Conservation (phyloP, 2,888 invertebrate genomes). For the Eupithecia subfuscata region DNA sequence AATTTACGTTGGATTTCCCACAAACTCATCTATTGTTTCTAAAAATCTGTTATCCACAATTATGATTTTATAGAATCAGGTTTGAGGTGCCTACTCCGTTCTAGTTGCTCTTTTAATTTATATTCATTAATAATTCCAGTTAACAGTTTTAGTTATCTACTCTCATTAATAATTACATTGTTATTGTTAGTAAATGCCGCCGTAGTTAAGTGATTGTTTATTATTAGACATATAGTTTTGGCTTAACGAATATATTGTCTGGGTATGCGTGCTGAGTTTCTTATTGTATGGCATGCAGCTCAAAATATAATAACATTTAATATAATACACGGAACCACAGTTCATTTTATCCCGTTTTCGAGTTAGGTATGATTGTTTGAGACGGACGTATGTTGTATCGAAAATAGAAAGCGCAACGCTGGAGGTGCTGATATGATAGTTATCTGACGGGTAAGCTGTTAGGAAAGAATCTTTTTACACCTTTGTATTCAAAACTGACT, state of each 20-base stretch:
- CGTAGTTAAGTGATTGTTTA: not conserved
- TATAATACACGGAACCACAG: slow-evolving; percentile 31
- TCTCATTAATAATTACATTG: too few species aligned
- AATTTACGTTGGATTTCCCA: not conserved
- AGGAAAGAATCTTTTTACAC: not conserved
- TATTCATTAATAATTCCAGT: not conserved
- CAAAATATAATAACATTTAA: not conserved
- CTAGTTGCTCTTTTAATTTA: not conserved
- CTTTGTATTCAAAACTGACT: not conserved
- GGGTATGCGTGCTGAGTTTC: not conserved
- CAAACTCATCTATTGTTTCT: not conserved
- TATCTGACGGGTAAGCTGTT: slow-evolving; percentile 17
- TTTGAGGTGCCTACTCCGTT: not conserved
- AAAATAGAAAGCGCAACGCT: slow-evolving; percentile 42
- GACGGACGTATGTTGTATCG: slow-evolving; percentile 26
- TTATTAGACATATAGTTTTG: not conserved
- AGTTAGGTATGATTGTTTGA: slow-evolving; percentile 29
- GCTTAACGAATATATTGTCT: not conserved
- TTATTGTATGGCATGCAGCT: not conserved
- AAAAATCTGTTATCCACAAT: not conserved
- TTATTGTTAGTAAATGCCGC: too few species aligned
- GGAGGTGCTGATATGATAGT: slow-evolving; percentile 27
- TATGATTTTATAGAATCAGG: not conserved
- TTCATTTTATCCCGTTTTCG: not conserved
- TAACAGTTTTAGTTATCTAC: too few species aligned